Conservation (phyloP, 2,888 invertebrate species). For the Dynastes maya region DNA sequence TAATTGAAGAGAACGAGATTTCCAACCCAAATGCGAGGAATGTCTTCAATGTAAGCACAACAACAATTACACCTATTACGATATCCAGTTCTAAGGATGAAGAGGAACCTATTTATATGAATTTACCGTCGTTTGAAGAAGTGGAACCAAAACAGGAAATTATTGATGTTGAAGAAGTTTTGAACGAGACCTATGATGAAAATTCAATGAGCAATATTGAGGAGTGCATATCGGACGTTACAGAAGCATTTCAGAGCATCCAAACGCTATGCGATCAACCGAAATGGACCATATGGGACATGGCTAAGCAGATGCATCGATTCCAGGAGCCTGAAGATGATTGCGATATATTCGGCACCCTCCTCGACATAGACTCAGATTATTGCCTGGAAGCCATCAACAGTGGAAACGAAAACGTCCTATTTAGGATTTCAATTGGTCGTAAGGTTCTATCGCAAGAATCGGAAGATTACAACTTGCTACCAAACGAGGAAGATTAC, state of each 20-base stretch:
- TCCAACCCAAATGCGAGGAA: not conserved
- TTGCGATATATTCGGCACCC: constrained; percentile 25
- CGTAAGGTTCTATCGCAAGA: constrained; percentile 27
- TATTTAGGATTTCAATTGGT: constrained; percentile 31
- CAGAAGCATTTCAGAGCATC: constrained; percentile 33
- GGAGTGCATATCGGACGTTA: constrained; percentile 35
- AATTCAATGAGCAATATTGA: constrained; percentile 4
- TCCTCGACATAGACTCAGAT: constrained; percentile 27
- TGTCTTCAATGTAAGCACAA: not conserved
- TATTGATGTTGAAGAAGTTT: too few species aligned
- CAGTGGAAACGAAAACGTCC: constrained; percentile 18
- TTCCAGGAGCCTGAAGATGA: constrained; percentile 17
- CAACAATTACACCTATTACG: not conserved
- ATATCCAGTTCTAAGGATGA: not conserved
- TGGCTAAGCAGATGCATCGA: constrained; percentile 9
- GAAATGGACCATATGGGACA: constrained; percentile 28
- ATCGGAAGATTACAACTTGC: not conserved
- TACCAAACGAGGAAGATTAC: not conserved
- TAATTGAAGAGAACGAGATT: not conserved
- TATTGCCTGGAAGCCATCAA: constrained; percentile 33
- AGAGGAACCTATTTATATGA: not conserved
- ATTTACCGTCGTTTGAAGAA: not conserved
- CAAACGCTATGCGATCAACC: constrained; percentile 23
- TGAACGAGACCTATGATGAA: too few species aligned
- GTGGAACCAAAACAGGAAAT: not conserved